A percentile compares a stretch with the other conserved stretches of the same genome.
phyloP scores from a whole-genome alignment of 2,797 vertebrate genomes.

The Fringilla coelebs region DNA sequence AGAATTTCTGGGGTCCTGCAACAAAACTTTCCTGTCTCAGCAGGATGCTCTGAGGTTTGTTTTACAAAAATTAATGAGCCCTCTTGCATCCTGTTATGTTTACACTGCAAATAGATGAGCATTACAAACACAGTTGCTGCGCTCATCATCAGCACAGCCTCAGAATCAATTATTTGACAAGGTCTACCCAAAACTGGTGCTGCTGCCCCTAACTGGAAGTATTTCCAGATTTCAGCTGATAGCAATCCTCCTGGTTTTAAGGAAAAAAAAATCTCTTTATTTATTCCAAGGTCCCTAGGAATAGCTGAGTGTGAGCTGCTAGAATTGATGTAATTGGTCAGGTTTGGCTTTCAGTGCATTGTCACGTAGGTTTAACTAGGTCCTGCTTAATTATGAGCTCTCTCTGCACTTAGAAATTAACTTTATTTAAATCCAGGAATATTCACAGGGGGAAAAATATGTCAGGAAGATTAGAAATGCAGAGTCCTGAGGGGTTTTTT shows the following conservation, averaged over 20 bases:
- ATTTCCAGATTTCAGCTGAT: neutral
- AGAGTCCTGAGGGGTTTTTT: accelerated
- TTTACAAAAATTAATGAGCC: neutral
- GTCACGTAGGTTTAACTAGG: neutral
- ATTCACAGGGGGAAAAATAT: neutral
- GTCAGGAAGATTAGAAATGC: neutral
- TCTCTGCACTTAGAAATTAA: neutral
- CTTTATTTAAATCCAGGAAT: neutral
- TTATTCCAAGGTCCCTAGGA: neutral
- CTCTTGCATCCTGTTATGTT: accelerated
- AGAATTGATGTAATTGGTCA: neutral
- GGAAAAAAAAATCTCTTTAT: neutral
- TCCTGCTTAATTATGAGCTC: neutral
- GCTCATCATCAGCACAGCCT: neutral
- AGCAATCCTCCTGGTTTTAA: neutral
- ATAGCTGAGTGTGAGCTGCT: neutral
- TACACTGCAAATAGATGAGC: neutral
- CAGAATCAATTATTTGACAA: neutral
- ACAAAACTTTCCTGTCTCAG: neutral
- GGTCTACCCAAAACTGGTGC: neutral
- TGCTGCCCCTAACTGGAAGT: neutral
- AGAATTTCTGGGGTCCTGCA: no score
- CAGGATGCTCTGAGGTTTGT: neutral
- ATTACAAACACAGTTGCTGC: neutral
- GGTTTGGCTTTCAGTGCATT: neutral